These are phyloP conservation scores for Thyatira batis DNA, from an alignment of 2,888 invertebrate species.

Conservation along the genomic window DNA sequence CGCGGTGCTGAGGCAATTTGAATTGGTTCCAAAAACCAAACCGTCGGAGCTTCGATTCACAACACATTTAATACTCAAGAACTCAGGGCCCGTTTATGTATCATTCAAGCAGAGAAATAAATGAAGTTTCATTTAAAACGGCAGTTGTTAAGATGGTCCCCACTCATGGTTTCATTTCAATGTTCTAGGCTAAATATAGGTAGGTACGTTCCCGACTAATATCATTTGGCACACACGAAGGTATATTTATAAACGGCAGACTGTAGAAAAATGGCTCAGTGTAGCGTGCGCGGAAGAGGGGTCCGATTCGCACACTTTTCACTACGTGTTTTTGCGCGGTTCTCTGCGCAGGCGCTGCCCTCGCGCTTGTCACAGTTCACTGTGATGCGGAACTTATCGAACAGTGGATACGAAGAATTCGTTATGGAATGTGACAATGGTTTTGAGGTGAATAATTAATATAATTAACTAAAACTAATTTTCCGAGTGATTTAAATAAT, in stretches of 20 bases:
- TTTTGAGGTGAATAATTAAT: constrained; percentile 62
- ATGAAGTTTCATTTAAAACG: constrained; percentile 4
- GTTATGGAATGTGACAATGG: constrained; percentile 72
- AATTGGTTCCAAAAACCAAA: constrained; percentile 71
- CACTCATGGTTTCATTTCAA: constrained; percentile 16
- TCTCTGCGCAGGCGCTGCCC: constrained; percentile 34
- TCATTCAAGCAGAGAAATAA: constrained; percentile 44
- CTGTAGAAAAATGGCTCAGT: constrained; percentile 64
- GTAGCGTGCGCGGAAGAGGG: constrained; percentile 47
- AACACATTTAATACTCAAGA: constrained; percentile 65
- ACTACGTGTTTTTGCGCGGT: constrained; percentile 29
- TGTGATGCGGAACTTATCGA: constrained; percentile 59
- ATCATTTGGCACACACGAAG: constrained; percentile 60
- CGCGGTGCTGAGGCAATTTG: constrained; percentile 72
- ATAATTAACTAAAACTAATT: neutral
- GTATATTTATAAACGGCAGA: constrained; percentile 72
- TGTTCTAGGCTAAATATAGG: constrained; percentile 49
- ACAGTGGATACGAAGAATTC: constrained; percentile 64
- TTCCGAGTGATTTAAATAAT: neutral
- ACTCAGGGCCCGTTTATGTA: constrained; percentile 60
- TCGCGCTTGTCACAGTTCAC: constrained; percentile 16
- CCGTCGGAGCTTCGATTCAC: constrained; percentile 61
- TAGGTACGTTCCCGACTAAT: constrained; percentile 41
- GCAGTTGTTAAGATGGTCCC: constrained; percentile 43
- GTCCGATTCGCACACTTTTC: constrained; percentile 41